These are phyloP conservation scores for Temnothorax curvispinosus DNA, from an alignment of 1,140 invertebrate genomes.

Conservation along the genomic window DNA sequence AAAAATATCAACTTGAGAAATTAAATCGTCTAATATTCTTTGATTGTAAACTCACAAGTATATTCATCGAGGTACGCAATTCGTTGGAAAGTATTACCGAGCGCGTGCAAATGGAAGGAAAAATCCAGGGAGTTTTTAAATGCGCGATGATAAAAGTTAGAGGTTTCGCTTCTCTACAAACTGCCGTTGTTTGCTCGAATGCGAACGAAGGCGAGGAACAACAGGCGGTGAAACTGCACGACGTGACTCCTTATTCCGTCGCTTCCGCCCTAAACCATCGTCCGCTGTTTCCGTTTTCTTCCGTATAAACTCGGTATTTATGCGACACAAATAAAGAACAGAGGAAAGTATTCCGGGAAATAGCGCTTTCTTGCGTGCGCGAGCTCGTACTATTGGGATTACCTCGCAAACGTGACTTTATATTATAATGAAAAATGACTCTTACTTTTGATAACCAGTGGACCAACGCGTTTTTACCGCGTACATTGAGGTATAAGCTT, in stretches of 20 bases:
- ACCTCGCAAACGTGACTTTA: slow-evolving; percentile 21
- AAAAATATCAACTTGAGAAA: not conserved
- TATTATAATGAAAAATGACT: not conserved
- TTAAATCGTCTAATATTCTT: not conserved
- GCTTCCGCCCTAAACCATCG: slow-evolving; percentile 51
- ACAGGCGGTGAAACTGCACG: slow-evolving; percentile 41
- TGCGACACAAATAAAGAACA: slow-evolving; percentile 37
- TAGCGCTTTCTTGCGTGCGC: not conserved
- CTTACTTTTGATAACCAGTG: not conserved
- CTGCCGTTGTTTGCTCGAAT: slow-evolving; percentile 42
- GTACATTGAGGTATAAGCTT: not conserved
- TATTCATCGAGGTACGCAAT: not conserved
- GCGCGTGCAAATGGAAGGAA: slow-evolving; percentile 1
- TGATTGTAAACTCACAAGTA: not conserved
- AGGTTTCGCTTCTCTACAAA: slow-evolving; percentile 34
- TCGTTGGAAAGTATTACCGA: not conserved
- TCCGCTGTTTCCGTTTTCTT: slow-evolving; percentile 27
- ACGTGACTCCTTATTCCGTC: slow-evolving; percentile 55
- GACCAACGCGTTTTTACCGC: not conserved
- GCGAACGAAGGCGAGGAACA: slow-evolving; percentile 5
- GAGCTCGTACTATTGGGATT: slow-evolving; percentile 1
- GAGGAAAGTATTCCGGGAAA: slow-evolving; percentile 28
- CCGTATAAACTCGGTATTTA: slow-evolving; percentile 28
- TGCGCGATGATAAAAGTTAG: slow-evolving; percentile 20
- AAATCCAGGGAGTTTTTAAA: not conserved